Percentiles rank a stretch among this genome's conserved stretches.
phyloP scores from a whole-genome alignment of 1,140 invertebrate genomes.

The Drosophila tsacasi region DNA sequence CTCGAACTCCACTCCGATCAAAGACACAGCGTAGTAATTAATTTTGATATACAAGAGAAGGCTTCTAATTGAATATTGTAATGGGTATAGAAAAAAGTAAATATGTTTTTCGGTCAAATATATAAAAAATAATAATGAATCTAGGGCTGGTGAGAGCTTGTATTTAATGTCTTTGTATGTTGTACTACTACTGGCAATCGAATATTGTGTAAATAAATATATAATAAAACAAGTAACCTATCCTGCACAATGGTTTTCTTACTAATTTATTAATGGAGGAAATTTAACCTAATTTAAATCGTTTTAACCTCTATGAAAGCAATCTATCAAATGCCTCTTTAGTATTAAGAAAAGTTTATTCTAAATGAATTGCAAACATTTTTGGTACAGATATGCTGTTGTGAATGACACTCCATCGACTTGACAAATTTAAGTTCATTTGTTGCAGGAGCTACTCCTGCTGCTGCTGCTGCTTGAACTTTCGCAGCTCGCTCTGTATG shows the following conservation, averaged over 20 bases:
- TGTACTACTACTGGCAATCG: conserved; percentile 46
- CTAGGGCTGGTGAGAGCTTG: conserved; percentile 77
- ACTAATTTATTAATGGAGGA: not conserved
- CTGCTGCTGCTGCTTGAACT: conserved; percentile 83
- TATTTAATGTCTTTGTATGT: conserved; percentile 43
- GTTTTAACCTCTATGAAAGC: not conserved
- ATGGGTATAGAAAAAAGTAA: conserved; percentile 45
- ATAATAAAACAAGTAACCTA: conserved; percentile 26
- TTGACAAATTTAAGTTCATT: conserved; percentile 12
- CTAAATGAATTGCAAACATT: conserved; percentile 44
- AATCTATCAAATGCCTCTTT: not conserved
- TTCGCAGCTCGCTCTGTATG: conserved; percentile 88
- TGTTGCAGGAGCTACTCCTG: conserved; percentile 35
- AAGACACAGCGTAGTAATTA: conserved; percentile 14
- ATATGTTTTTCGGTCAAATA: conserved; percentile 49
- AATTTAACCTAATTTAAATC: not conserved
- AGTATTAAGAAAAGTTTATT: conserved; percentile 48
- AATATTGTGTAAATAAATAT: conserved; percentile 49
- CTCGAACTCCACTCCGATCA: not conserved
- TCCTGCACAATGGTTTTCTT: not conserved
- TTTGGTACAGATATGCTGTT: conserved; percentile 17
- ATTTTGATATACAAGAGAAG: conserved; percentile 40
- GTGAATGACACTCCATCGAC: conserved; percentile 6
- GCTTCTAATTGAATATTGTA: conserved; percentile 58
- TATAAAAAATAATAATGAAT: conserved; percentile 21